Evolutionary conservation across 2,888 invertebrate genomes (phyloP).

Genomic region (Scaptomyza reducta): DNA sequence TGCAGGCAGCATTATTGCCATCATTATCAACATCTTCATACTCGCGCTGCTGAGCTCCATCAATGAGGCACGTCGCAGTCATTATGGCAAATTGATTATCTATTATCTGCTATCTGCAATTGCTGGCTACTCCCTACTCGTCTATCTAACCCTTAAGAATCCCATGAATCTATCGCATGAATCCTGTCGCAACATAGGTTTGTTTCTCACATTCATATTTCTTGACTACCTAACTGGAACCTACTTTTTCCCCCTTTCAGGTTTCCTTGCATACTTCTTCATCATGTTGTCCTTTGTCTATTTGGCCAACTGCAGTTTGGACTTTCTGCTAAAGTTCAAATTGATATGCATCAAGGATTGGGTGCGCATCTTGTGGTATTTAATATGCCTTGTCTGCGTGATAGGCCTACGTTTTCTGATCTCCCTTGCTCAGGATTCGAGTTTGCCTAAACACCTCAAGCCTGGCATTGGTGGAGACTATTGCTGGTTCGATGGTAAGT

Average conservation of each 20-base stretch:
- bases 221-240: neutral
- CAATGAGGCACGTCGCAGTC: slow-evolving; percentile 71
- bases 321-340: slow-evolving; percentile 72
- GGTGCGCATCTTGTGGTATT: slow-evolving; percentile 65
- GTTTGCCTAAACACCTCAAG: slow-evolving; percentile 65
- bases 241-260: slow-evolving; percentile 26
- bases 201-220: neutral
- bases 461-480: slow-evolving; percentile 79
- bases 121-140: slow-evolving; percentile 65
- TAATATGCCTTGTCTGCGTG: slow-evolving; percentile 49
- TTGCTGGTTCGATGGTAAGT: slow-evolving; percentile 78
- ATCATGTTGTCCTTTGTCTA: slow-evolving; percentile 75
- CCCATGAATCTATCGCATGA: slow-evolving; percentile 73
- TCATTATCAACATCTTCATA: slow-evolving; percentile 71
- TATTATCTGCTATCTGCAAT: slow-evolving; percentile 70
- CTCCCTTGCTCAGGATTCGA: slow-evolving; percentile 74
- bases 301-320: slow-evolving; percentile 72
- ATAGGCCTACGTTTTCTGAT: slow-evolving; percentile 65
- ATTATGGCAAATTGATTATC: slow-evolving; percentile 75
- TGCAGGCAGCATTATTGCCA: slow-evolving; percentile 72
- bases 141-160: slow-evolving; percentile 76
- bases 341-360: slow-evolving; percentile 60
- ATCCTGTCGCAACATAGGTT: slow-evolving; percentile 75
- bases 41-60: slow-evolving; percentile 69
- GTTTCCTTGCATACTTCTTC: slow-evolving; percentile 76